Evolutionary conservation across 1,140 invertebrate species (phyloP).

Genomic region (Nasonia longicornis): DNA sequence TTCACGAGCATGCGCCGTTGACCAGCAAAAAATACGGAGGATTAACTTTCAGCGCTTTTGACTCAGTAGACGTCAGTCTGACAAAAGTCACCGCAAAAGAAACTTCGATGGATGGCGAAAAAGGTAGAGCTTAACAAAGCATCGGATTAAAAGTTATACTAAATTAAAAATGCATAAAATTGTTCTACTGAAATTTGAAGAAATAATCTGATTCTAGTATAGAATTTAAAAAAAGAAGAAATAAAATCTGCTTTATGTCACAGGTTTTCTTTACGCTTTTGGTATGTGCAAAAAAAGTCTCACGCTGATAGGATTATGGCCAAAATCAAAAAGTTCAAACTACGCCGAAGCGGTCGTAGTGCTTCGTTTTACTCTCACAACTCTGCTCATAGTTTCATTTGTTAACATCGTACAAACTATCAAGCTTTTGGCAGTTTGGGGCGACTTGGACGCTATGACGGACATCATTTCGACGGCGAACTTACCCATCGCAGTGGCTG

Average conservation of each 20-base stretch:
- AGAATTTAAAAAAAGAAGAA: no score
- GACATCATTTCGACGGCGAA: constrained; percentile 3
- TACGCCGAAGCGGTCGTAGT: background rate
- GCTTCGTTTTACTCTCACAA: background rate
- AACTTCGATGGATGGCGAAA: background rate
- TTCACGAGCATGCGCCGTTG: no score
- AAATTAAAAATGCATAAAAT: no score
- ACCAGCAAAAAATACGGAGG: no score
- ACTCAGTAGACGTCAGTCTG: background rate
- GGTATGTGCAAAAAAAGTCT: background rate
- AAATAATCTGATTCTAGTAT: no score
- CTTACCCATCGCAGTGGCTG: background rate
- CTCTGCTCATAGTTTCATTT: background rate
- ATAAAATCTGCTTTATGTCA: background rate
- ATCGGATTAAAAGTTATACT: no score
- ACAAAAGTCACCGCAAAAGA: background rate
- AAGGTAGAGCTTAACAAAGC: background rate
- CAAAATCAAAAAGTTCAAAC: background rate
- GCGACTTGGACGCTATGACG: constrained; percentile 17
- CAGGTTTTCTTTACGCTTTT: constrained; percentile 21
- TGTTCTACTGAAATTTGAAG: no score
- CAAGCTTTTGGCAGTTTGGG: background rate
- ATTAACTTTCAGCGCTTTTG: background rate
- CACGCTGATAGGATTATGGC: constrained; percentile 6
- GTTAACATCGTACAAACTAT: background rate